phyloP scores from a whole-genome alignment of 2,797 vertebrate genomes.

The Cephalopachus bancanus region DNA sequence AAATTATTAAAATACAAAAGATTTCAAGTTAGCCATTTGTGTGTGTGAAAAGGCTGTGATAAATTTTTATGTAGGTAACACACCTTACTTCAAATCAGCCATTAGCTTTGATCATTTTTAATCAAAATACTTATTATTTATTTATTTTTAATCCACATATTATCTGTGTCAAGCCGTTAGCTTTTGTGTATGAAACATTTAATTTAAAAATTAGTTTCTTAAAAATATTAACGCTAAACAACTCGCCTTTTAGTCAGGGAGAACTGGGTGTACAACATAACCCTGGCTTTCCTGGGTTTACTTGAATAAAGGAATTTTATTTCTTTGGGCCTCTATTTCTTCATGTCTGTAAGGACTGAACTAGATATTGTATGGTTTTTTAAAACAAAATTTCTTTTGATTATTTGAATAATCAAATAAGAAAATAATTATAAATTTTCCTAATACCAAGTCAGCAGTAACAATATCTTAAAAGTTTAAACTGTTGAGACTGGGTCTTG shows the following conservation, averaged over 20 bases:
- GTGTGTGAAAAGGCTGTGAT: neutral
- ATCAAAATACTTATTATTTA: too few relatives aligned
- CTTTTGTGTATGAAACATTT: neutral
- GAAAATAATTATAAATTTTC: slow-evolving; percentile 4
- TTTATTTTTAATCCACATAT: neutral
- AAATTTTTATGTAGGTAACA: neutral
- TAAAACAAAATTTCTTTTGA: slow-evolving; percentile 7
- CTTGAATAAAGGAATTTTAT: neutral
- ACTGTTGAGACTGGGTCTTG: neutral
- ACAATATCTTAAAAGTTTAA: slow-evolving; percentile 20
- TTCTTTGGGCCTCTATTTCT: neutral
- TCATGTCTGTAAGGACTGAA: neutral
- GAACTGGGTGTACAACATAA: neutral
- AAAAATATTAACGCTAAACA: slow-evolving; percentile 35
- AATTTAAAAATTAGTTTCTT: neutral
- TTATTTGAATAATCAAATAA: slow-evolving; percentile 9
- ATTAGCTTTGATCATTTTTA: neutral
- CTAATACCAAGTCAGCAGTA: neutral
- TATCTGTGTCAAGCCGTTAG: neutral
- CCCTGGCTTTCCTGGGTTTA: neutral
- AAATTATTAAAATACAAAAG: neutral
- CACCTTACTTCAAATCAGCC: slow-evolving; percentile 9
- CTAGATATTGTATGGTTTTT: neutral
- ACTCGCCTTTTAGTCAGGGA: neutral
- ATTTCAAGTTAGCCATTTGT: neutral